Evolutionary conservation across 2,113 vertebrate genomes (phyloP).

Genomic region (Lichenostomus cassidix): DNA sequence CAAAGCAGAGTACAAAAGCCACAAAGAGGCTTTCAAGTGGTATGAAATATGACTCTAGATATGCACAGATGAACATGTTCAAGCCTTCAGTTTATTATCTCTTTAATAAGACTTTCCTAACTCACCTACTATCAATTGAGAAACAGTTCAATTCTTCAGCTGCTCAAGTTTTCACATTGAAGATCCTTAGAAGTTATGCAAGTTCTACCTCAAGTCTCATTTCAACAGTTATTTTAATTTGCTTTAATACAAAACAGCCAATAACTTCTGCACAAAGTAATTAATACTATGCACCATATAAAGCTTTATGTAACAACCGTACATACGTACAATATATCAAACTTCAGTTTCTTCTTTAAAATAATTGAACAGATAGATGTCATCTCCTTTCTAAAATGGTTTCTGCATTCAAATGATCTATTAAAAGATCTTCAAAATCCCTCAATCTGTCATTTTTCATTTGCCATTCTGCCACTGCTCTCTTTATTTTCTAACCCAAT

Average conservation of each 20-base stretch:
- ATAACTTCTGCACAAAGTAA: not conserved
- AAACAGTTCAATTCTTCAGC: not conserved
- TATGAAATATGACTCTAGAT: not conserved
- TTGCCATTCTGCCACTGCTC: constrained; percentile 16
- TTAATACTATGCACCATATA: not conserved
- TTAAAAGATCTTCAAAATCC: constrained; percentile 42
- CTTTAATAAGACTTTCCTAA: not conserved
- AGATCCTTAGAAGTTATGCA: not conserved
- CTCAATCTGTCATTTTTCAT: constrained; percentile 23
- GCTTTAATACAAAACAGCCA: not conserved
- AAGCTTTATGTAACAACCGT: not conserved
- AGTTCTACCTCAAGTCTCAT: not conserved
- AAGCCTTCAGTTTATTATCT: not conserved
- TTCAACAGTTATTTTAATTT: not conserved
- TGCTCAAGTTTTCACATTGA: not conserved
- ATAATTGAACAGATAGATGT: constrained; percentile 19
- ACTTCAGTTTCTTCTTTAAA: constrained; percentile 3
- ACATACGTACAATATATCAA: not conserved
- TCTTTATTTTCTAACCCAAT: constrained; percentile 44
- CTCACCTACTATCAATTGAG: not conserved
- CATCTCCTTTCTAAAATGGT: constrained; percentile 2
- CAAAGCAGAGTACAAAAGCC: not conserved
- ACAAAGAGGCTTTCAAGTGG: not conserved
- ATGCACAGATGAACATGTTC: not conserved
- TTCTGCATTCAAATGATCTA: not conserved